phyloP scores from a whole-genome alignment of 2,797 vertebrate genomes.

The Enteromius viviparus region DNA sequence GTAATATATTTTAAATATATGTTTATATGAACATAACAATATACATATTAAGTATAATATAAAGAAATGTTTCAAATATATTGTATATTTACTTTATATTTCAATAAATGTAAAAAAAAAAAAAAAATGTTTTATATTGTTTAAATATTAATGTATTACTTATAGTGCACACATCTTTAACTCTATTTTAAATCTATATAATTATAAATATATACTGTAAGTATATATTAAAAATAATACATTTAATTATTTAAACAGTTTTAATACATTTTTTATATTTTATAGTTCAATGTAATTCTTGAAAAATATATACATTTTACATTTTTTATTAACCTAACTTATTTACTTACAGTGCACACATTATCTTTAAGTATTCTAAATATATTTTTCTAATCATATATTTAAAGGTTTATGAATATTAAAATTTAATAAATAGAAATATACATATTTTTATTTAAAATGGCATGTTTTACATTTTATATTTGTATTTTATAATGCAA shows the following conservation, averaged over 20 bases:
- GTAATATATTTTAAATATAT: not conserved
- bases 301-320: not conserved
- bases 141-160: not conserved
- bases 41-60: not conserved
- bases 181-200: not conserved
- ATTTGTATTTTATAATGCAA: not conserved
- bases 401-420: not conserved
- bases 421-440: not conserved
- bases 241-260: not conserved
- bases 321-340: not conserved
- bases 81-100: not conserved
- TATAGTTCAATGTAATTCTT: not conserved
- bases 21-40: not conserved
- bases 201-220: not conserved
- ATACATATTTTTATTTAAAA: not conserved
- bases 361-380: not conserved
- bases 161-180: not conserved
- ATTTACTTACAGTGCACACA: not conserved
- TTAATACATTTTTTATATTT: not conserved
- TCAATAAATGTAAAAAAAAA: not conserved
- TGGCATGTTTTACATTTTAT: not conserved
- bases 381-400: not conserved
- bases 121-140: not conserved
- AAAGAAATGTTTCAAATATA: not conserved
- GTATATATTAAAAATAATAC: not conserved